Evolutionary conservation across 2,797 vertebrate genomes (phyloP), one percentile per base, ranked within the genome.

Genomic region (Nannoperca obscura): DNA sequence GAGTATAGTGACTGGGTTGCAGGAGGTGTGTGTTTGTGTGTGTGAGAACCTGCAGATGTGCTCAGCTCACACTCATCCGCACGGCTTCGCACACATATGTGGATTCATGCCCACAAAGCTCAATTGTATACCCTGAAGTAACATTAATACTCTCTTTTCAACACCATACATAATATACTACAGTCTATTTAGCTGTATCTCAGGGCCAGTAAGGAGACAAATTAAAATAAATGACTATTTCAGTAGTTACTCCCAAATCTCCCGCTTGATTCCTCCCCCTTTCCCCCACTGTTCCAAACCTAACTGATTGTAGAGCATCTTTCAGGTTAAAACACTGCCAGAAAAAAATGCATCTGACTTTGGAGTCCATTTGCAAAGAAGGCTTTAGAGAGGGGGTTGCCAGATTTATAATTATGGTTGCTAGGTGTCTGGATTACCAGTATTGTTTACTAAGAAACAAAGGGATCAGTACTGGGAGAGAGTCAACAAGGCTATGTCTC

Each of bases 211-310:
- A 85, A 85, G 62, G 40, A 88, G 87, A 74, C 81, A 85, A 84
- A 91, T 93, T 83, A 76, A 87, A 91, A 86, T 86, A 89, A 92
- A 92, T 83, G 22, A 86, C 75, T 80, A 54, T 70, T 75, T 83
- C 60, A 74, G 70, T 69, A 57, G 77, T 70, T 72, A 79, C 73
- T 69, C 74, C 58, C 59, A 69, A 32, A 73, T 78, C 53, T 57
- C 19, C 22, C 8, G 15, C 38, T 66, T 69, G 19, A 61, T 71
- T 60, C 14, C 4, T 47, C 19, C 27, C 40, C 57, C 49, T 40
- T 3, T 24, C 27, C 22, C 40, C 57, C 49, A 55, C 27, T 50
- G 69, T 47, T 58, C 60, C 64, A 76, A 55, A 84, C 32, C 40
- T 13, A 67, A 84, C 34, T 49, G 55, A 57, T 64, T 42, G 65